phyloP scores from a whole-genome alignment of 2,888 invertebrate species.

The Tetrapedia diversipes region DNA sequence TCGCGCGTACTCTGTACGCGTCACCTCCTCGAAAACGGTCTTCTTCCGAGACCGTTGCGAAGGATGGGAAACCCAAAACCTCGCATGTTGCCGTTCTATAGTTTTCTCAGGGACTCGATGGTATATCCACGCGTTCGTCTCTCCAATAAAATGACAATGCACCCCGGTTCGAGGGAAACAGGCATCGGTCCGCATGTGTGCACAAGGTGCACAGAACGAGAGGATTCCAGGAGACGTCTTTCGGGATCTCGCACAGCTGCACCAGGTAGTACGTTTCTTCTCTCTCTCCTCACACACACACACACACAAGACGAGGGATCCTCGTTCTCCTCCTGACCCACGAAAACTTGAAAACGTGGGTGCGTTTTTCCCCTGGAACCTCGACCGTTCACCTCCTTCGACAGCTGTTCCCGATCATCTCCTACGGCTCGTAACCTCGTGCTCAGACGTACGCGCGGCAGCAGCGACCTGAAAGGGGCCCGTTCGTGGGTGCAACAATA shows the following conservation, averaged over 20 bases:
- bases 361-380: slow-evolving; percentile 63
- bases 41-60: neutral
- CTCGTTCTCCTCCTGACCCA: no score
- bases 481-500: slow-evolving; percentile 69
- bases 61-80: neutral
- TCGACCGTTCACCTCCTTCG: slow-evolving; percentile 12
- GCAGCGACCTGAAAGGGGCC: slow-evolving; percentile 59
- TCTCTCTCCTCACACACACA: no score
- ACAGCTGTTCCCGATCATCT: slow-evolving; percentile 64
- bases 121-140: no score
- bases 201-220: slow-evolving; percentile 44
- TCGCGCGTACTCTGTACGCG: no score
- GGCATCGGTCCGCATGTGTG: slow-evolving; percentile 13
- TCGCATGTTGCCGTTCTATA: neutral
- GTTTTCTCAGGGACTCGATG: neutral
- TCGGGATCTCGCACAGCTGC: slow-evolving; percentile 59
- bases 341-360: slow-evolving; percentile 73
- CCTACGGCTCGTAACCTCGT: slow-evolving; percentile 39
- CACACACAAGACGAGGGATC: no score
- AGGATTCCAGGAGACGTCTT: slow-evolving; percentile 23
- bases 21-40: neutral
- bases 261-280: slow-evolving; percentile 40
- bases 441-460: slow-evolving; percentile 21
- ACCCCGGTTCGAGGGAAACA: neutral
- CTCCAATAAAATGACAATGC: slow-evolving; percentile 38